Base-by-base conservation (phyloP, 2,797 vertebrate species). In the Poecilia wingei region DNA sequence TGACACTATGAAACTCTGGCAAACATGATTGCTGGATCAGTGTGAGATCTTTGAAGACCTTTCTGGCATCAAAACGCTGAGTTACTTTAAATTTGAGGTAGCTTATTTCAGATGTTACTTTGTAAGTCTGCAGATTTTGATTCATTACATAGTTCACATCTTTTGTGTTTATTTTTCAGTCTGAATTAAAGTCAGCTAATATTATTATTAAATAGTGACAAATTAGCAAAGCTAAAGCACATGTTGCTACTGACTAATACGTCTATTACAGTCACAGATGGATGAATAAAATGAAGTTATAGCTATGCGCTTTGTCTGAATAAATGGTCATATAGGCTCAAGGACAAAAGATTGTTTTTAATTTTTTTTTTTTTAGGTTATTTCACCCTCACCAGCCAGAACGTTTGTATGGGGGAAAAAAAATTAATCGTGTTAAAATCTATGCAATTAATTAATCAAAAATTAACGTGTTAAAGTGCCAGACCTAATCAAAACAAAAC, bases 1-100 rank as follows among this genome's bases (percentile, higher is more conserved):
- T 86, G 80, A 87, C 68, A 79, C 81, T 83, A 79, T 82, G 68
- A 82, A 84, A 85, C 45, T 14, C 41, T 73, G 69, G 74, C 80
- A 72, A 53, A 33, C 84, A 76, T 20, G 39, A 59, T 61, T 70
- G 47, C 22, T 13, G 16, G 61, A 74, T 82, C 61, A 80, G 47
- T 76, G 68, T 41, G 75, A 43, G 9, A 33, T 59, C 69, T 20
- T 76, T 47, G 86, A 86, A 77, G 84, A 55, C 33, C 83, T 79
- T 75, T 53, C 53, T 82, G 76, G 73, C 72, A 87, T 14, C 71
- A 77, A 75, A 46, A 31, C 1, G 4, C 36, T n/a, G 6, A 76
- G 85, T 84, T 76, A 4, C 45, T 79, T 79, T 25, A 82, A 82
- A 36, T 74, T 36, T 16, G 22, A 85, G 43, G 59, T 68, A 36